Conservation (phyloP, 2,888 invertebrate genomes). For the Drosophila eohydei region DNA sequence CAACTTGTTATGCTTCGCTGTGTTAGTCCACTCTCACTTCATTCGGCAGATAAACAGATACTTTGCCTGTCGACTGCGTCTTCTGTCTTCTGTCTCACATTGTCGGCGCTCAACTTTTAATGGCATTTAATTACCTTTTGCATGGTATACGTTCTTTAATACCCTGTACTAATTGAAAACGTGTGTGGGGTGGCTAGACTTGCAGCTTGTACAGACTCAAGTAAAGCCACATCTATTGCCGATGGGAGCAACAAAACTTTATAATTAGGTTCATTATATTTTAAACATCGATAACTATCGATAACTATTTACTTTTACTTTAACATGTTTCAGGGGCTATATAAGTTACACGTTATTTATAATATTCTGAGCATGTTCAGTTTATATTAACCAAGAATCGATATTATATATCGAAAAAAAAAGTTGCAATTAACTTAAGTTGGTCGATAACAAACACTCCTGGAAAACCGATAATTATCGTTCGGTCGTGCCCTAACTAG, state of each 20-base stretch:
- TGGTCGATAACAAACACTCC: too few relatives aligned
- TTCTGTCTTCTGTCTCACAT: constrained; percentile 42
- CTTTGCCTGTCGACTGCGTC: constrained; percentile 35
- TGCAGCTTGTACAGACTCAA: neutral
- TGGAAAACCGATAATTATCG: too few relatives aligned
- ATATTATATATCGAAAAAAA: too few relatives aligned
- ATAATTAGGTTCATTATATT: too few relatives aligned
- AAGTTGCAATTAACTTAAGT: too few relatives aligned
- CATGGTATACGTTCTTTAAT: constrained; percentile 28
- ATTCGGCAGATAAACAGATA: constrained; percentile 65
- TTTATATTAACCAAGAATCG: too few relatives aligned
- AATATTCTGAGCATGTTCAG: too few relatives aligned
- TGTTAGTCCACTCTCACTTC: constrained; percentile 43
- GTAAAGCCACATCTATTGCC: neutral
- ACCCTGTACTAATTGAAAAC: neutral
- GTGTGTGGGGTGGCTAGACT: too few relatives aligned
- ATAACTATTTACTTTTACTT: neutral
- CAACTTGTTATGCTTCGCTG: constrained; percentile 53
- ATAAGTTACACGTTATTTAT: too few relatives aligned
- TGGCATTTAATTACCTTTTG: constrained; percentile 78
- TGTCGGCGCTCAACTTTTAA: constrained; percentile 58
- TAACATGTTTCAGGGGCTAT: too few relatives aligned
- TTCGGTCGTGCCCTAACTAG: too few relatives aligned
- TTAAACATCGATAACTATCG: neutral
- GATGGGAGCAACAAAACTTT: neutral